Base-by-base conservation (phyloP, 2,888 invertebrate genomes). In the Vannuccia rotundouncinata region DNA sequence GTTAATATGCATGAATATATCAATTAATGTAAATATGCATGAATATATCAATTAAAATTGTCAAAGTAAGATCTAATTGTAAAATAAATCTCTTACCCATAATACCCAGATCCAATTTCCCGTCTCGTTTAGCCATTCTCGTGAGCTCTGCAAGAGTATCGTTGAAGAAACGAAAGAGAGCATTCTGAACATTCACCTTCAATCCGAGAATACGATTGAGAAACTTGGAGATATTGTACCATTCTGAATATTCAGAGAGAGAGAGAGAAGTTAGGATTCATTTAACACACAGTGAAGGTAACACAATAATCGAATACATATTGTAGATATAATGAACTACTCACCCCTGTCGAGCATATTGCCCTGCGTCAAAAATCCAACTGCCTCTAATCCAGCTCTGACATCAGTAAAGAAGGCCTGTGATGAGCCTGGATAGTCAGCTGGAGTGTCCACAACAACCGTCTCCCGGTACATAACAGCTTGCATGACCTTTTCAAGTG, bases 171-270 rank as follows among this genome's bases (percentile, higher is more conserved):
- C 95, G 93, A 89, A 99, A 99, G 0, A 99, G 89, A 76, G 94
- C 91, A 89, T 99, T 99, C 89, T 99, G 99, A 78, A 98, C 89
- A 78, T 95, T 94, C 1, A 99, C 98, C 0, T 95, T 95, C 92
- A 99, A 94, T 31, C 99, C 99, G 82, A 99, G 91, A 85, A 99
- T 95, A 78, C 91, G 87, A 89, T 99, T 99, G 82, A 99, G 91
- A 91, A 99, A 99, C 90, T 98, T 99, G 82, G 95, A 94, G 91
- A 99, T 97, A 88, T 95, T 95, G 89, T 94, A 94, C 89, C 95
- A 95, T 85, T 73, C 74, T 73, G 74, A 22, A n/a, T 22, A 73
- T 10, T 10, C 5, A 22, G 45, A 17, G 45, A 45, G n/a, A n/a
- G n/a, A n/a, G n/a, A n/a, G n/a, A n/a, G n/a, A n/a, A n/a, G n/a